Percentiles rank a stretch among this genome's conserved stretches.
phyloP scores from a whole-genome alignment of 2,797 vertebrate species.

The Hozukius guyotensis region DNA sequence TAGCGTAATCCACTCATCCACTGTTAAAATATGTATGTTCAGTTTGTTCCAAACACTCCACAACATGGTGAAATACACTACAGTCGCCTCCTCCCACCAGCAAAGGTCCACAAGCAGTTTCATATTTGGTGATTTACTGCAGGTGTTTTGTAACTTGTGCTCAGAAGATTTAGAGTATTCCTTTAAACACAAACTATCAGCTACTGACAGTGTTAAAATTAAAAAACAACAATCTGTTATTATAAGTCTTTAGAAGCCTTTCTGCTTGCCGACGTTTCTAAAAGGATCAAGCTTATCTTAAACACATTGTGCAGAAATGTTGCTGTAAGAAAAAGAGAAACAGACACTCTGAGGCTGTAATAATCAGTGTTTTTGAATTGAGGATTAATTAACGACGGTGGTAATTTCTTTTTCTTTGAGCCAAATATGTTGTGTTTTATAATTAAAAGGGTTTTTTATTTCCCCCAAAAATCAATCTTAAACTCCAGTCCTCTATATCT shows the following conservation, averaged over 20 bases:
- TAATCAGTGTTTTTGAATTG: neutral
- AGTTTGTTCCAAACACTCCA: neutral
- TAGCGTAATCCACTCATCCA: neutral
- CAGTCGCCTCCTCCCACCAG: neutral
- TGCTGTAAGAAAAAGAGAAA: neutral
- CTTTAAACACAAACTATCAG: neutral
- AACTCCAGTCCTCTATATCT: constrained; percentile 5
- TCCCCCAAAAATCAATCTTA: constrained; percentile 1
- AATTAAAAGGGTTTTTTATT: neutral
- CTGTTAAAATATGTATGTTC: neutral
- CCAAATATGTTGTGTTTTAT: neutral
- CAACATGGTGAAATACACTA: neutral
- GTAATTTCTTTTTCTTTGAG: neutral
- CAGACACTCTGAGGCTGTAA: neutral
- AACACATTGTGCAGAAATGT: constrained; percentile 9
- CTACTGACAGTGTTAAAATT: neutral
- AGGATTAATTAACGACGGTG: constrained; percentile 32
- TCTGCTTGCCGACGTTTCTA: neutral
- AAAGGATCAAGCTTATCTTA: constrained; percentile 26
- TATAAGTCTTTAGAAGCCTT: neutral
- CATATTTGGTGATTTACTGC: neutral
- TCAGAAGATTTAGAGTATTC: neutral
- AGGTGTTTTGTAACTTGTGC: neutral
- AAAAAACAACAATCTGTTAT: neutral
- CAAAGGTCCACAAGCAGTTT: neutral